These are phyloP conservation scores for Pavo muticus DNA, from an alignment of 2,113 vertebrate genomes.

Conservation along the genomic window DNA sequence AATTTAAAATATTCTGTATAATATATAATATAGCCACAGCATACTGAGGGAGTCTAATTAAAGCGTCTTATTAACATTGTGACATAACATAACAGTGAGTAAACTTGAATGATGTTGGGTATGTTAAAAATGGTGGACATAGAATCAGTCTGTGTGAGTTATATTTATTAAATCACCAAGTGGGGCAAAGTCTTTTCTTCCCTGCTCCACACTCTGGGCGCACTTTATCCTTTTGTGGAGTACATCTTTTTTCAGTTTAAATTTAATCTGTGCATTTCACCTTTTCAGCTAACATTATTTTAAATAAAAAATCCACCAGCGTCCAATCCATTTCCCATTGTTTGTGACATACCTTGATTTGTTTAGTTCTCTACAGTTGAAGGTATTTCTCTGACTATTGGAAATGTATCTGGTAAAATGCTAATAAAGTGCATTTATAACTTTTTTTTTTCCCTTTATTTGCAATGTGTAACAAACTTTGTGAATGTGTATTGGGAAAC, in stretches of 20 bases:
- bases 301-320: background rate
- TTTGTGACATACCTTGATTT: slow-evolving; percentile 2
- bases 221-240: background rate
- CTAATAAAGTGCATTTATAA: slow-evolving; percentile 37
- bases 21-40: background rate
- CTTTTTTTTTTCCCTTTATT: background rate
- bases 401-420: background rate
- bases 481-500: slow-evolving; percentile 41
- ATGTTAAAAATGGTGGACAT: background rate
- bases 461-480: slow-evolving; percentile 23
- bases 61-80: background rate
- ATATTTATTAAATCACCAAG: background rate
- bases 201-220: background rate
- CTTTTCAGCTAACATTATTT: background rate
- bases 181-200: background rate
- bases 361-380: slow-evolving; percentile 19
- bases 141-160: background rate
- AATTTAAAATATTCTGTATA: slow-evolving; percentile 16
- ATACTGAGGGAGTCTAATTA: background rate
- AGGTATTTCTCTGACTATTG: background rate
- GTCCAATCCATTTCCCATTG: background rate
- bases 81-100: background rate
- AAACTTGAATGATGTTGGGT: background rate
- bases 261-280: background rate
- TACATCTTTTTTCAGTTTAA: background rate